Conservation (phyloP, 2,797 vertebrate genomes). For the Choloepus didactylus region DNA sequence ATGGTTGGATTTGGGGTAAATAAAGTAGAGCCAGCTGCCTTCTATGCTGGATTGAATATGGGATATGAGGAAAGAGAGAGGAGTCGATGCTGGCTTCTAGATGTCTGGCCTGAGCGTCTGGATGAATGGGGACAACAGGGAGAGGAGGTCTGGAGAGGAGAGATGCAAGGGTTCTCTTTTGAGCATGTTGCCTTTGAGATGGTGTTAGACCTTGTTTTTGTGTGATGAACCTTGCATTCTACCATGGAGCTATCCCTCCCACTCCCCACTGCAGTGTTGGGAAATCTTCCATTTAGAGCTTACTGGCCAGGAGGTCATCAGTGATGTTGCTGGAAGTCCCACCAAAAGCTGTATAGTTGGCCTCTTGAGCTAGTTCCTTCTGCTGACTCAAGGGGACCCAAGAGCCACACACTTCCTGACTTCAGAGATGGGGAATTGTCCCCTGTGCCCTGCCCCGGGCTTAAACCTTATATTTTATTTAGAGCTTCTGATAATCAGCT, state of each 20-base stretch:
- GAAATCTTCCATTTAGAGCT: background rate
- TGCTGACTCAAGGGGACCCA: background rate
- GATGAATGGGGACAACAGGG: background rate
- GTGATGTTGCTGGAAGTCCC: too few species aligned
- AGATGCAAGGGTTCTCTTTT: background rate
- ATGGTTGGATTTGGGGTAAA: background rate
- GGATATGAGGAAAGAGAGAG: background rate
- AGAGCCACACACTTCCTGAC: fast-evolving
- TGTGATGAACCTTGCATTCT: background rate
- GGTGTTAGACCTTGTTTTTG: background rate
- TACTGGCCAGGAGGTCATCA: background rate
- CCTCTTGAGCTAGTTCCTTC: background rate
- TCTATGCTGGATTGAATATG: background rate
- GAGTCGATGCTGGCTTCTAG: background rate
- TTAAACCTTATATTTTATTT: background rate
- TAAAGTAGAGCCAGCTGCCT: too few species aligned
- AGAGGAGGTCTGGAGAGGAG: fast-evolving
- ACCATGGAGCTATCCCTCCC: background rate
- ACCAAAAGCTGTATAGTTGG: background rate
- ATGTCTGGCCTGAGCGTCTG: too few species aligned
- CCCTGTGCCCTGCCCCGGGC: too few species aligned
- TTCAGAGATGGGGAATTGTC: background rate
- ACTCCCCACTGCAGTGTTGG: background rate
- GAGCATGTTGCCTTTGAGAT: background rate
- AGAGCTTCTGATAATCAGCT: background rate